Conservation (phyloP, 2,888 invertebrate genomes). For the Brassicogethes aeneus region DNA sequence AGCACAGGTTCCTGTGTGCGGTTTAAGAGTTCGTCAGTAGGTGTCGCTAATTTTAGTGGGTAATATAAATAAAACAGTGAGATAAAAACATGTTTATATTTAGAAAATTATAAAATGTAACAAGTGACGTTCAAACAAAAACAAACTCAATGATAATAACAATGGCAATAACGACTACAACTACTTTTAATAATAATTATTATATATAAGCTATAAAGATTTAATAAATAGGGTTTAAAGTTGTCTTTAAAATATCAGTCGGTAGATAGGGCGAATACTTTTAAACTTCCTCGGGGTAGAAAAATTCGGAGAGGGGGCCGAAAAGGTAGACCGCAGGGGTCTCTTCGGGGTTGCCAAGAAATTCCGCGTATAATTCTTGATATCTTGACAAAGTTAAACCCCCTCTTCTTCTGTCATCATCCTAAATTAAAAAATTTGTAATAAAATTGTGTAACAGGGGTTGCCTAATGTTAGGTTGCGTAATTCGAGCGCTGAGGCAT, state of each 20-base stretch:
- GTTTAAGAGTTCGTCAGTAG: too few species aligned
- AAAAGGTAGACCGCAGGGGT: constrained; percentile 67
- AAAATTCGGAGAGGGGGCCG: constrained; percentile 58
- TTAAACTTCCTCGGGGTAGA: constrained; percentile 15
- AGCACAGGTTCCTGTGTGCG: too few species aligned
- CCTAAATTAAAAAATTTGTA: constrained; percentile 45
- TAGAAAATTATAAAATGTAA: background rate
- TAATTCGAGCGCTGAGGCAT: too few species aligned
- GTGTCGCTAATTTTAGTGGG: too few species aligned
- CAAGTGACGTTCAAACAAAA: background rate
- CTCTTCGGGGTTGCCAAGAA: constrained; percentile 67
- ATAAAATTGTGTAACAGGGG: background rate
- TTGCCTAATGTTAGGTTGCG: too few species aligned
- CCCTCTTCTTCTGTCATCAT: constrained; percentile 71
- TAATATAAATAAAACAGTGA: background rate
- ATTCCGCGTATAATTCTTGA: constrained; percentile 75
- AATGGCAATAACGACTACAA: too few species aligned
- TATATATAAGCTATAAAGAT: too few species aligned
- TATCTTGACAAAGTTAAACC: constrained; percentile 70
- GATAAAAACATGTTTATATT: background rate
- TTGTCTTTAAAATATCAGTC: constrained; percentile 2
- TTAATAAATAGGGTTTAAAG: too few species aligned
- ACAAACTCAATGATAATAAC: too few species aligned
- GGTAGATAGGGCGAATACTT: background rate
- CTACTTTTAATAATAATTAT: too few species aligned